Conservation (phyloP, 2,888 invertebrate species). For the Ochropleura leucogaster region DNA sequence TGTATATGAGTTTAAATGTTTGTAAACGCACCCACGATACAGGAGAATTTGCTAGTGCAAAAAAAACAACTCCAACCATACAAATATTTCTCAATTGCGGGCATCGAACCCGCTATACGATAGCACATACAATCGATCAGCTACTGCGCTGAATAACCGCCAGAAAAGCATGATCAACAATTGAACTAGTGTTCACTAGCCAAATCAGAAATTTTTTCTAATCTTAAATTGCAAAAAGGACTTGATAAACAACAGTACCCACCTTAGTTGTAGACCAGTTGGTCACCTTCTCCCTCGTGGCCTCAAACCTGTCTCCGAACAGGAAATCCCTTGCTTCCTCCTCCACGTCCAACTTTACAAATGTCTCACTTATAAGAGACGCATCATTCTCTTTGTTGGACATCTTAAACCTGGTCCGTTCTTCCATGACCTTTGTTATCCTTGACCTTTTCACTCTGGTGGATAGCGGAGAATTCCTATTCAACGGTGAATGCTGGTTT, state of each 20-base stretch:
- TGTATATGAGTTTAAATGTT: too few species aligned
- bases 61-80: background rate
- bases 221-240: background rate
- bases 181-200: background rate
- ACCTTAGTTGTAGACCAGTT: constrained; percentile 84
- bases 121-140: background rate
- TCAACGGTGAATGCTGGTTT: constrained; percentile 58
- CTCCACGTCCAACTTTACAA: constrained; percentile 80
- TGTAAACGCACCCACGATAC: too few species aligned
- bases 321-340: constrained; percentile 85
- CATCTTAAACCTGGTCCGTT: constrained; percentile 81
- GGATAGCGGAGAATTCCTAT: constrained; percentile 69
- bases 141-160: background rate
- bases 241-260: constrained; percentile 34
- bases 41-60: too few species aligned
- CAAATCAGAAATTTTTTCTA: background rate
- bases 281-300: constrained; percentile 66
- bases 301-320: constrained; percentile 75
- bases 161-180: background rate
- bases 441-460: constrained; percentile 73
- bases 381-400: constrained; percentile 82
- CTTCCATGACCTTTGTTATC: constrained; percentile 82
- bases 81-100: background rate
- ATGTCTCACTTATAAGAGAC: constrained; percentile 71
- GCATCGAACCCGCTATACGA: background rate